Evolutionary conservation across 2,797 vertebrate genomes (phyloP), one percentile per base, ranked within the genome.

Genomic region (Halcyon badia): DNA sequence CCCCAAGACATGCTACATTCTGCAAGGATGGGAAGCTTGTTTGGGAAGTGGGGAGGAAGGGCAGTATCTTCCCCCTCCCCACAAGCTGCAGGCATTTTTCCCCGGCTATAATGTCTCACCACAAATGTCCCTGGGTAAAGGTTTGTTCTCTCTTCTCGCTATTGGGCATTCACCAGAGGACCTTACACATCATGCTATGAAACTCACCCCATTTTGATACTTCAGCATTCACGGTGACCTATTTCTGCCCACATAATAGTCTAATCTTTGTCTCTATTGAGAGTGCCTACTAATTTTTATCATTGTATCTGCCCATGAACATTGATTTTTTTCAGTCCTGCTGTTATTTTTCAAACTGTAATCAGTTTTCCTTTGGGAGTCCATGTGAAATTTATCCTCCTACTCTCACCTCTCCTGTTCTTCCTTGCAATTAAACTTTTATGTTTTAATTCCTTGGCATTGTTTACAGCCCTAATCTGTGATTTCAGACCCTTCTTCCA

Each of bases 281-380:
- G 37, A 93, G 16, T 26, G 31, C 18, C 61, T 86, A 61, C 80
- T 79, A 76, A 75, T 84, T 86, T 94, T 75, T 88, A 60, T 88
- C 35, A 62, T 46, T 86, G 14, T 56, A 84, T 66, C 62, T 93
- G 22, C 37, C 31, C 33, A 84, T 83, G 65, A 72, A 84, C 70
- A 82, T 31, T 35, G 82, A 65, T 75, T 84, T 87, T 86, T 90
- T 94, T 68, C 77, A 77, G 56, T 18, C 8, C 37, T 87, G 35
- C 48, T 95, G 62, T 70, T 95, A 78, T 78, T 93, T 95, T 92
- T 91, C 72, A 52, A 86, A 79, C 66, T 28, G 18, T 76, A 65
- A 86, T 90, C 54, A 66, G 30, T 52, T 69, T 39, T 95, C 88
- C 91, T 76, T 80, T 68, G 77, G 62, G 85, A 95, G 10, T 14